phyloP scores from a whole-genome alignment of 2,888 invertebrate genomes.

The Eilema caniola region DNA sequence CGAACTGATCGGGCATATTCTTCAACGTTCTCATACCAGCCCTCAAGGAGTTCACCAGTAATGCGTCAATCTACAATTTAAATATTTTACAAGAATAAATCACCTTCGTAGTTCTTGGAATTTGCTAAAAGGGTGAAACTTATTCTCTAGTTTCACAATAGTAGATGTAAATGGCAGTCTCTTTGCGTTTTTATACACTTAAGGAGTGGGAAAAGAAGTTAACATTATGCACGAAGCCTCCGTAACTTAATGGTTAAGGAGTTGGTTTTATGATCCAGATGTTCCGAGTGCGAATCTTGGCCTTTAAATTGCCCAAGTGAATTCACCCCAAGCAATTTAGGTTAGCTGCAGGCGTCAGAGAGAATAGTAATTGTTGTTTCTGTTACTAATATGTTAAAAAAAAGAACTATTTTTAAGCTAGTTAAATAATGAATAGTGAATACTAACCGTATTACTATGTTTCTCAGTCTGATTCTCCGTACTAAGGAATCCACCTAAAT shows the following conservation, averaged over 20 bases:
- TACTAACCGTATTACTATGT: constrained; percentile 73
- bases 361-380: no score
- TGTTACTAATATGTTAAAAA: no score
- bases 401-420: no score
- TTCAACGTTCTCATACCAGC: constrained; percentile 95
- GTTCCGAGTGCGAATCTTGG: no score
- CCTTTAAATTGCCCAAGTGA: no score
- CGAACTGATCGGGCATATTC: constrained; percentile 95
- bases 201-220: neutral
- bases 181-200: neutral
- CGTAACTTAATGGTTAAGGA: no score
- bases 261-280: no score
- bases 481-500: constrained; percentile 81
- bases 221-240: no score
- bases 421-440: neutral
- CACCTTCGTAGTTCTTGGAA: neutral
- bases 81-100: neutral
- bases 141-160: no score
- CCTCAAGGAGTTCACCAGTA: constrained; percentile 92
- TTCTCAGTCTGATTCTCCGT: constrained; percentile 79
- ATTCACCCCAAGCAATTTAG: no score
- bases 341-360: no score
- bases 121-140: constrained; percentile 3
- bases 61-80: constrained; percentile 87
- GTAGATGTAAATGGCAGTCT: no score